Evolutionary conservation across 2,797 vertebrate species (phyloP).

Genomic region (Gymnoscopelus braueri): DNA sequence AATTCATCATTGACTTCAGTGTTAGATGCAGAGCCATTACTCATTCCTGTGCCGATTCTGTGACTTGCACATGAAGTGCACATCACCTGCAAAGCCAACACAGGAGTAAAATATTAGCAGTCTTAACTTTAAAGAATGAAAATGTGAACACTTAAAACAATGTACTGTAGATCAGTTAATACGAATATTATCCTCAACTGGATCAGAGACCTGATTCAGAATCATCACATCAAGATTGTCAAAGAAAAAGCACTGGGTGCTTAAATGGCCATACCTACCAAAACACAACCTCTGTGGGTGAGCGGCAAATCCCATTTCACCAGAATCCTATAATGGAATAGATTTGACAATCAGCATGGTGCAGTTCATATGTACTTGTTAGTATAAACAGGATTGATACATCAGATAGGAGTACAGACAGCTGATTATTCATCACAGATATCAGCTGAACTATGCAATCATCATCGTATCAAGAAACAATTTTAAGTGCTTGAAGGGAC

Average conservation of each 20-base stretch:
- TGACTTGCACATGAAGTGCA: background rate
- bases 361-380: no score
- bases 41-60: no score
- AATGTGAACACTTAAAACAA: background rate
- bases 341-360: no score
- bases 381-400: slow-evolving; percentile 53
- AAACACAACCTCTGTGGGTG: accelerated
- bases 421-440: slow-evolving; percentile 65
- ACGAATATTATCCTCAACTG: slow-evolving; percentile 73
- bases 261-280: no score
- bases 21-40: no score
- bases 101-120: background rate
- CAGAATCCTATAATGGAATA: no score
- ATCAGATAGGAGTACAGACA: slow-evolving; percentile 91
- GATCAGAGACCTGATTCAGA: slow-evolving; percentile 86
- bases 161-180: slow-evolving; percentile 68
- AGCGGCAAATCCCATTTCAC: no score
- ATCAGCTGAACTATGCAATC: slow-evolving; percentile 90
- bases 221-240: slow-evolving; percentile 51
- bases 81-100: background rate
- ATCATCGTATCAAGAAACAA: slow-evolving; percentile 77
- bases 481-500: no score
- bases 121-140: background rate
- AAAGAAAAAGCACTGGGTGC: no score
- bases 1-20: slow-evolving; percentile 80